Evolutionary conservation across 2,113 vertebrate genomes (phyloP).

Genomic region (Antidorcas marsupialis): DNA sequence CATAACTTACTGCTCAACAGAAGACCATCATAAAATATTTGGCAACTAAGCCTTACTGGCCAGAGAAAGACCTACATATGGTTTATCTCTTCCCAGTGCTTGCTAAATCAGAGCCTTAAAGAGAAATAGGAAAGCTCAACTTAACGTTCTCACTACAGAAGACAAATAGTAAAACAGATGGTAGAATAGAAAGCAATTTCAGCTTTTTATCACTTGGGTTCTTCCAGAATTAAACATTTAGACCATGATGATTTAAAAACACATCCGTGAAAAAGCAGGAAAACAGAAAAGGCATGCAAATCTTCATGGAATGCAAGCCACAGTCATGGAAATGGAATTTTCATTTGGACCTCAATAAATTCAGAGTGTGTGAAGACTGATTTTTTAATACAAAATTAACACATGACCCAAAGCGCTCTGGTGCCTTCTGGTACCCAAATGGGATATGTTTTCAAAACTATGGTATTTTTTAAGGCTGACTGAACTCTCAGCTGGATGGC

Average conservation of each 20-base stretch:
- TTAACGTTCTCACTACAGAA: constrained; percentile 5
- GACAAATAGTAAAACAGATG: constrained; percentile 61
- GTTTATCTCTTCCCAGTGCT: background rate
- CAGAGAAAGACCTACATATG: background rate
- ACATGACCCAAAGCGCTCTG: background rate
- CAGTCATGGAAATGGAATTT: background rate
- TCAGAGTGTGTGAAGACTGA: background rate
- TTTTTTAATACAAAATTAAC: constrained; percentile 45
- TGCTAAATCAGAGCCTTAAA: constrained; percentile 53
- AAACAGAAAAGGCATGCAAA: constrained; percentile 22
- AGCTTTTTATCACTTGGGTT: constrained; percentile 44
- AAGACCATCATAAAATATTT: background rate
- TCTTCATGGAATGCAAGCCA: constrained; percentile 22
- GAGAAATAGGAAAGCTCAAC: background rate
- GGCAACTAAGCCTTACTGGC: background rate
- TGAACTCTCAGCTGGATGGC: background rate
- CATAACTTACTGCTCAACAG: background rate
- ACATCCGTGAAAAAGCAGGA: constrained; percentile 4
- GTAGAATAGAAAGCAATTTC: background rate
- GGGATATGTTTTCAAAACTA: constrained; percentile 14
- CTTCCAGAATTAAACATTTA: constrained; percentile 52
- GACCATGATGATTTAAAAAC: constrained; percentile 36
- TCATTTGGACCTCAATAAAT: background rate
- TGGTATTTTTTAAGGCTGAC: background rate
- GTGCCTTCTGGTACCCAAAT: background rate